Evolutionary conservation across 2,113 vertebrate species (phyloP).

Genomic region (Struthio camelus): DNA sequence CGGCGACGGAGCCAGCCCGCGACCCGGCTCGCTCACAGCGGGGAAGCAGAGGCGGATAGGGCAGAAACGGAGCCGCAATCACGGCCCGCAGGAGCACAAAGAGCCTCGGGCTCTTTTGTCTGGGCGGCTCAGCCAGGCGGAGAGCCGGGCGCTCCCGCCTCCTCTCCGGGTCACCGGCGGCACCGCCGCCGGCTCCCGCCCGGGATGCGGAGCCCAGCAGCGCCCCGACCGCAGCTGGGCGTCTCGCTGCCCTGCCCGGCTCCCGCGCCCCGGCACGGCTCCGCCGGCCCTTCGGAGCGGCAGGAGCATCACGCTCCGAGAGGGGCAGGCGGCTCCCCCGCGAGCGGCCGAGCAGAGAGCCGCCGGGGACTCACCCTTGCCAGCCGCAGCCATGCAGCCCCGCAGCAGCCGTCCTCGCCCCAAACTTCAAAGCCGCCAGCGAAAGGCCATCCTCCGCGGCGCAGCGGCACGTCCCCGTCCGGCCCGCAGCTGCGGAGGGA

Average conservation of each 20-base stretch:
- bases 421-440: not conserved
- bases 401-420: not conserved
- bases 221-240: too few relatives aligned
- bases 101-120: conserved; percentile 1
- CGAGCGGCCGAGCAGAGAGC: not conserved
- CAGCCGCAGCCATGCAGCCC: not conserved
- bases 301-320: not conserved
- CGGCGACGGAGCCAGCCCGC: not conserved
- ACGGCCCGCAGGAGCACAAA: not conserved
- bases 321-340: not conserved
- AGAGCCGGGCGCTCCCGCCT: accelerated
- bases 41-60: not conserved
- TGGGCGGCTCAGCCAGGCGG: not conserved
- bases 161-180: not conserved
- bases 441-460: not conserved
- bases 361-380: not conserved
- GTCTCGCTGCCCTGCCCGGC: too few relatives aligned
- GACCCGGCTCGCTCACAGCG: accelerated
- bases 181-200: too few relatives aligned
- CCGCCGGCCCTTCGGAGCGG: too few relatives aligned
- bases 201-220: too few relatives aligned
- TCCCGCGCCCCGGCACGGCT: too few relatives aligned
- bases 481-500: not conserved
- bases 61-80: not conserved
- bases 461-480: not conserved